Evolutionary conservation across 2,113 vertebrate species (phyloP).

Genomic region (Hassar affinis): DNA sequence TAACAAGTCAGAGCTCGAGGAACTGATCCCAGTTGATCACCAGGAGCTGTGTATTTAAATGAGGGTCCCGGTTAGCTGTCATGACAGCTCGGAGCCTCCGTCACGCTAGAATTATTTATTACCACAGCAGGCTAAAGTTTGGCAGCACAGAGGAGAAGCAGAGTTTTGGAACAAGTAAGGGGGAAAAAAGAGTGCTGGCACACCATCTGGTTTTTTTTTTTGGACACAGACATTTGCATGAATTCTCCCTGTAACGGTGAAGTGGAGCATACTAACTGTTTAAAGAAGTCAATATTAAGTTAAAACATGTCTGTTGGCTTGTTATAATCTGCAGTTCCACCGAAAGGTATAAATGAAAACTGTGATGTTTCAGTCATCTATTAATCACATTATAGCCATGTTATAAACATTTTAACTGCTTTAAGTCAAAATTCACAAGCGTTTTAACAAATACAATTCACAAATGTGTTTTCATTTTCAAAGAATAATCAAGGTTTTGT

Average conservation of each 20-base stretch:
- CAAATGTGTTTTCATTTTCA: slow-evolving; percentile 1
- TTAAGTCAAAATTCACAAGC: neutral
- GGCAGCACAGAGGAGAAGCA: slow-evolving; percentile 19
- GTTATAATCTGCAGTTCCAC: neutral
- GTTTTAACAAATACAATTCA: neutral
- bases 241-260: slow-evolving; percentile 25
- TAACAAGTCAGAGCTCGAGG: neutral
- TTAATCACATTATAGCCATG: neutral
- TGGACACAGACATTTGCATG: slow-evolving; percentile 14
- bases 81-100: neutral
- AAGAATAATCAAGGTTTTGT: neutral
- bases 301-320: no score
- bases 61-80: neutral
- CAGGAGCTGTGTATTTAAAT: slow-evolving; percentile 44
- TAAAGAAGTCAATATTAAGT: slow-evolving; percentile 31
- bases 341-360: slow-evolving; percentile 1
- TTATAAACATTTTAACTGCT: neutral
- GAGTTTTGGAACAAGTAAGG: neutral
- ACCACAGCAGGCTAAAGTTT: slow-evolving; percentile 30
- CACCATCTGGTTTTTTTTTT: slow-evolving; percentile 24
- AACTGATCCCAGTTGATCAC: slow-evolving; percentile 48
- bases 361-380: neutral
- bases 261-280: slow-evolving; percentile 14
- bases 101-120: slow-evolving; percentile 54
- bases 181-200: neutral